Conservation (phyloP, 2,113 vertebrate species). For the Blennius ocellaris region DNA sequence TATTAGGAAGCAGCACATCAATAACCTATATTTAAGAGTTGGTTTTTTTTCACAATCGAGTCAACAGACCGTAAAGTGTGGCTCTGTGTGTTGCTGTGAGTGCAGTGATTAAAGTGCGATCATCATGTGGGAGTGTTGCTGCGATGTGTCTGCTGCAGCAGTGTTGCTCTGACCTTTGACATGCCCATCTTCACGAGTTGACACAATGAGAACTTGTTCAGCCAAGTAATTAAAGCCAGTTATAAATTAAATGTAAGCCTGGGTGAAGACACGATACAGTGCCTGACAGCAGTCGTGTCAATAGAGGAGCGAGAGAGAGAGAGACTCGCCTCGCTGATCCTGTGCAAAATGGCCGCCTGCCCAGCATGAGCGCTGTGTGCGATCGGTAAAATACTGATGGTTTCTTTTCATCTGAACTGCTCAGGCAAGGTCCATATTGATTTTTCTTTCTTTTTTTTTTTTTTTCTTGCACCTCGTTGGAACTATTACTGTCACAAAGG, state of each 20-base stretch:
- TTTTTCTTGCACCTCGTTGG: background rate
- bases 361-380: background rate
- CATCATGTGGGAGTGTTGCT: background rate
- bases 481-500: slow-evolving; percentile 47
- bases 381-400: slow-evolving; percentile 15
- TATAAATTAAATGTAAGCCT: background rate
- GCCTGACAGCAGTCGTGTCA: slow-evolving; percentile 3
- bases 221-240: slow-evolving; percentile 10
- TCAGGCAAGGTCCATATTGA: slow-evolving; percentile 51
- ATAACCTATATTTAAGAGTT: no score
- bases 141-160: background rate
- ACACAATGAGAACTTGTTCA: slow-evolving; percentile 5
- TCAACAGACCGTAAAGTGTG: no score
- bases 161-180: background rate
- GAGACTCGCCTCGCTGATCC: slow-evolving; percentile 9
- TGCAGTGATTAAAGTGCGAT: background rate
- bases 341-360: slow-evolving; percentile 59
- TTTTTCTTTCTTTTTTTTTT: slow-evolving; percentile 32
- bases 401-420: slow-evolving; percentile 46
- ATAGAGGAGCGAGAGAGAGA: background rate
- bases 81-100: background rate
- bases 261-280: background rate
- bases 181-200: background rate
- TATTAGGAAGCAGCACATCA: no score
- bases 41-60: no score